A percentile compares a stretch with the other conserved stretches of the same genome.
Evolutionary conservation across 2,113 vertebrate species (phyloP).

Genomic region (Theristicus caerulescens): DNA sequence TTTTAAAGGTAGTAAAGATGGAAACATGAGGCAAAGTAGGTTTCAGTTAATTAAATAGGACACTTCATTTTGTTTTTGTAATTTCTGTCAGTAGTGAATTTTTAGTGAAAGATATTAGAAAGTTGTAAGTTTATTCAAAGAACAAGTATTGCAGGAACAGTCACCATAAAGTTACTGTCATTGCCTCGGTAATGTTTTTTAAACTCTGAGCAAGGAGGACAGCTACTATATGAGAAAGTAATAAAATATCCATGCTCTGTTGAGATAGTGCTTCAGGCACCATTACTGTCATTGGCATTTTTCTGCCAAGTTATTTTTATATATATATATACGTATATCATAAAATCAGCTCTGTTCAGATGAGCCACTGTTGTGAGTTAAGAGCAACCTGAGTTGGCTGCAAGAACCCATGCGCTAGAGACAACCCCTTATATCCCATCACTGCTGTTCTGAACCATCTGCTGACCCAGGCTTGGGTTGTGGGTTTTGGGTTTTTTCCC

Average conservation of each 20-base stretch:
- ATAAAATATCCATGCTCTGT: not conserved
- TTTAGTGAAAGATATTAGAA: not conserved
- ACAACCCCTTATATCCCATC: not conserved
- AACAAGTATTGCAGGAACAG: not conserved
- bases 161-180: not conserved
- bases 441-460: not conserved
- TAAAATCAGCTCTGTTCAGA: not conserved
- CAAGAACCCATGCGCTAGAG: not conserved
- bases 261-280: not conserved
- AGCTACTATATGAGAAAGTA: not conserved
- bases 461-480: not conserved
- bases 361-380: not conserved
- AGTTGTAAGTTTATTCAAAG: not conserved
- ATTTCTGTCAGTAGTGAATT: not conserved
- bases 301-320: not conserved
- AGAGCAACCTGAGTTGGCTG: not conserved
- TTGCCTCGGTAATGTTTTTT: not conserved
- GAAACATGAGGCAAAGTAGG: not conserved
- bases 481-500: fast-evolving
- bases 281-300: not conserved
- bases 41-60: not conserved
- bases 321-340: not conserved
- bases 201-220: not conserved
- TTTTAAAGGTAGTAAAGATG: not conserved
- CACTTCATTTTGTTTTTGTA: not conserved